Evolutionary conservation across 2,113 vertebrate species (phyloP), one percentile per base, ranked within the genome.

Genomic region (Sula dactylatra): DNA sequence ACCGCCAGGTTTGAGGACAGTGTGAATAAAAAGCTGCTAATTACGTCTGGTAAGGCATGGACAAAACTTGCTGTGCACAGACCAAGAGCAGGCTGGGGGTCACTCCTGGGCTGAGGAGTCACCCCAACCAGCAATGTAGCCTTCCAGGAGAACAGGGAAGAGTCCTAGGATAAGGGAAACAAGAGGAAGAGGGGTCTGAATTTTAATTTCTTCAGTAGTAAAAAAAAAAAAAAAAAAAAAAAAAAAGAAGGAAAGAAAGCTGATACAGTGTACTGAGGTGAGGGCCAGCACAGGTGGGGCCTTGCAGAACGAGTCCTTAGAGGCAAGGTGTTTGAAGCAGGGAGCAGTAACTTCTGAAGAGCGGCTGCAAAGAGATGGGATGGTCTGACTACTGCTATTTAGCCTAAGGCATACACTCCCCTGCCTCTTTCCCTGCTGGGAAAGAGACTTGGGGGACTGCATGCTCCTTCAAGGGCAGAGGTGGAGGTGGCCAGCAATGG

Each of bases 251-350:
- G 17, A 16, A 18, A 50, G 80, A 72, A 36, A 50, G 19, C 44
- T 61, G 40, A 61, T 47, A 38, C 4, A 42, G 12, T 2, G 10
- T 42, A 26, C 15, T 44, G 82, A 84, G 36, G 19, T 56, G 65
- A 84, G 55, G 49, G 36, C 5, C 32, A 59, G 52, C 29, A 64
- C 25, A 64, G 44, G 25, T 7, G 16, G 36, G 18, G 27, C 27
- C 52, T 34, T 24, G n/a, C n/a, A 76, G 54, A 40, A 16, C 10
- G 45, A 40, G 34, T n/a, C 44, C 38, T 71, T 25, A 10, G 19
- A 65, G 21, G 31, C 7, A 19, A 90, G 38, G 27, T 0, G 0
- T 47, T 38, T 55, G 71, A 64, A 82, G 44, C 6, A 67, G n/a
- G 16, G 16, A 21, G 8, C n/a, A 59, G 11, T 27, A 34, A 69